Evolutionary conservation across 2,113 vertebrate species (phyloP), one percentile per base, ranked within the genome.

Genomic region (Junco hyemalis): DNA sequence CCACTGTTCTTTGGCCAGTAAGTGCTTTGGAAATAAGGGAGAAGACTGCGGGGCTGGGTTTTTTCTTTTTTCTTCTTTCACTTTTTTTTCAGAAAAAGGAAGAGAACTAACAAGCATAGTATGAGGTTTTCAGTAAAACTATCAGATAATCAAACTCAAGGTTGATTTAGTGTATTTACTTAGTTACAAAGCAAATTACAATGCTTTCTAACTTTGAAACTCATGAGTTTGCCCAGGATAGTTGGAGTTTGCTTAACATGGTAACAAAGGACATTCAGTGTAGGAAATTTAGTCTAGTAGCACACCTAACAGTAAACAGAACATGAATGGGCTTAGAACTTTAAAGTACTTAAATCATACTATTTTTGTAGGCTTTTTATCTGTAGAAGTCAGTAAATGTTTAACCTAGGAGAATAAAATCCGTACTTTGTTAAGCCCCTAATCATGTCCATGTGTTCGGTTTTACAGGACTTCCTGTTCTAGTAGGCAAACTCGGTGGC

Each of bases 381-480:
- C 45, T 40, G 22, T 65, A 72, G 35, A 57, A 73, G 68, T 90
- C 33, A 26, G 33, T 64, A 88, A 45, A 65, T 35, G 8, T 89
- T 88, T 68, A 87, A 73, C 45, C 15, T 68, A 65, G 31, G 74
- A 33, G 51, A 93, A 85, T 68, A 77, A 87, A 90, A 70, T 66
- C 68, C 50, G 3, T 76, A n/a, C 40, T 86, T 86, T 24, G 54
- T 57, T 81, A 47, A 35, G 35, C 23, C 38, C 78, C 48, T 65
- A 83, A 70, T 86, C 76, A n/a, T 4, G 8, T 50, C 74, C 61
- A 57, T 21, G n/a, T 87, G 73, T 78, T 91, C 22, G 2, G 77
- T 81, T 96, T 84, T 68, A 79, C n/a, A 85, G 65, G 24, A 87
- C 56, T 95, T 96, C 70, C 61, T 84, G 77, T 66, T 57, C 28